Evolutionary conservation across 2,113 vertebrate species (phyloP), one percentile per base, ranked within the genome.

Genomic region (Archocentrus centrarchus): DNA sequence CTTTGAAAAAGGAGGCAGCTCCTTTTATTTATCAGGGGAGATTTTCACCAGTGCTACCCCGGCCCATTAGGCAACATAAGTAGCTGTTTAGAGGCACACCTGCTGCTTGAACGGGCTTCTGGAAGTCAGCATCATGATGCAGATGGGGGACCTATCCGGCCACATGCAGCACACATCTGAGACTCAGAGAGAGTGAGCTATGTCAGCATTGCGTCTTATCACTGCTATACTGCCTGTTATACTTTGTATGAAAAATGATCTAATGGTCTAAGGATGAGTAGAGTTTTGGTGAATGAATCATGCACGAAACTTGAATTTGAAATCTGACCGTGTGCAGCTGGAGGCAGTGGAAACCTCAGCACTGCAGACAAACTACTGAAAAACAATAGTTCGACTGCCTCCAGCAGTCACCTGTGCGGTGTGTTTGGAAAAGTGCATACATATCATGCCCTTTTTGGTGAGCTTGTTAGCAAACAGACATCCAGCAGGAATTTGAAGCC

Each of bases 81-180:
- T 86, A 90, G 77, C 80, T 86, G 83, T 59, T 68, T 63, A 11
- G 79, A 77, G 68, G 5, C 1, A 44, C 85, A 77, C 79, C 82
- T 80, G 81, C 84, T 27, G 53, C 11, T 37, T 35, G 7, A 59
- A 1, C 17, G 32, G 55, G 32, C 60, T 50, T 41, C 6, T 41
- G 53, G 39, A 61, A 79, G 18, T n/a, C 3, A 2, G 55, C 57
- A 11, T 55, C 80, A 9, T 4, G 81, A 64, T 64, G 84, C 70
- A 55, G 58, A 55, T 11, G 27, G 37, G 3, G 30, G 82, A 18
- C 39, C 55, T 44, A 76, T 81, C 44, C 10, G 24, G 41, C 66
- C 39, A 0, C 83, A 66, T 17, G 77, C 70, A 80, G 32, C 2
- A 18, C 37, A 47, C 64, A 55, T 53, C 86, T 77, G 86, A 81